Conservation (phyloP, 1,140 invertebrate species). For the Sipha flava region DNA sequence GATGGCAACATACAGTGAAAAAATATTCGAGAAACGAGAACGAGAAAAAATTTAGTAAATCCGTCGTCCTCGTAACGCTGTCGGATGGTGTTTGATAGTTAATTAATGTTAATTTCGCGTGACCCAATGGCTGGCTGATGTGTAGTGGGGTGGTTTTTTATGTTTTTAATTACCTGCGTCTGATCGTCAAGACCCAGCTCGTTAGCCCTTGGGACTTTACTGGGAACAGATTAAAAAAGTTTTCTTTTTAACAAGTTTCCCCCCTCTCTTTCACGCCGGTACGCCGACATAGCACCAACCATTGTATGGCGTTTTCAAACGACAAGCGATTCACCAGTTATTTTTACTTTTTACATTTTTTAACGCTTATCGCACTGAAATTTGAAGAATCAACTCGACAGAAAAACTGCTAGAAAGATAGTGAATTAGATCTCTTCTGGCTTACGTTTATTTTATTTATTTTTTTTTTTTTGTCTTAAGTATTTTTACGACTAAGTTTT, state of each 20-base stretch:
- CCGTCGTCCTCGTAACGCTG: no score
- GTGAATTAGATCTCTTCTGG: neutral
- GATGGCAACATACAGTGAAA: no score
- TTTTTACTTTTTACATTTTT: neutral
- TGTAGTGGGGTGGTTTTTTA: neutral
- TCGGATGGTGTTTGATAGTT: neutral
- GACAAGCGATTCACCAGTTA: conserved; percentile 7
- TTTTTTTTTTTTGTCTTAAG: neutral
- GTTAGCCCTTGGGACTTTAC: neutral
- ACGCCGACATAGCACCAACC: neutral
- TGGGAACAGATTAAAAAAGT: conserved; percentile 24
- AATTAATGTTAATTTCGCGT: conserved; percentile 24
- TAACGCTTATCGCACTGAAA: conserved; percentile 4
- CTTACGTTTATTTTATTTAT: neutral
- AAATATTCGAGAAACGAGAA: neutral
- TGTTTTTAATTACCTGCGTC: conserved; percentile 9
- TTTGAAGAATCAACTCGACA: neutral
- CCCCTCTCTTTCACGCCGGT: neutral
- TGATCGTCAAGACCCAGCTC: neutral
- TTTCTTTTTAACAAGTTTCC: conserved; percentile 17
- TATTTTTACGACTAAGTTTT: neutral
- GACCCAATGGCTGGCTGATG: neutral
- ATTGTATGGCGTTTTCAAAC: neutral
- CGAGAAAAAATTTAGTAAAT: neutral
- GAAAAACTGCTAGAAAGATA: neutral